Percentiles rank a stretch among this genome's conserved stretches.
phyloP scores from a whole-genome alignment of 2,113 vertebrate species.

The Podocnemis expansa region DNA sequence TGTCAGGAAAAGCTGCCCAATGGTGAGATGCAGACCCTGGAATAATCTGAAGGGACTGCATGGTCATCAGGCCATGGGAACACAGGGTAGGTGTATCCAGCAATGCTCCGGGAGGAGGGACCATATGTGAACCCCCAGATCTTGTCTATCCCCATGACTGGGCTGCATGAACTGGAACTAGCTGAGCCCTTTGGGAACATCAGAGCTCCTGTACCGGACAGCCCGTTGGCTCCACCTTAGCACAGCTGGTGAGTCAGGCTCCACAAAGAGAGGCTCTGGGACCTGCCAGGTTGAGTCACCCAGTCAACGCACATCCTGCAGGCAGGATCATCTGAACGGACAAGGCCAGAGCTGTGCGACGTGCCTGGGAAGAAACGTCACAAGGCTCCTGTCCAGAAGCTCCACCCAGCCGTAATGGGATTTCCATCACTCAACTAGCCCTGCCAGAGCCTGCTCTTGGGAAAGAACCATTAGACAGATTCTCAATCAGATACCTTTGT shows the following conservation, averaged over 20 bases:
- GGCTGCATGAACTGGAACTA: not conserved
- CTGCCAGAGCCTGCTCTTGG: not conserved
- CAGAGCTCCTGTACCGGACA: not conserved
- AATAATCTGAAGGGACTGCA: not conserved
- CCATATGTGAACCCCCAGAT: fast-evolving
- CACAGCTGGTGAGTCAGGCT: not conserved
- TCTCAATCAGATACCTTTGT: slow-evolving; percentile 26
- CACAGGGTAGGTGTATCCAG: not conserved
- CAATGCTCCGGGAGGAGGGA: not conserved
- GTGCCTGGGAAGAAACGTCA: not conserved
- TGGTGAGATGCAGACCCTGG: not conserved
- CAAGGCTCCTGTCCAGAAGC: not conserved
- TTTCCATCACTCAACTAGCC: not conserved
- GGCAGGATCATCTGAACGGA: not conserved
- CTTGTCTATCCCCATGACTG: not conserved
- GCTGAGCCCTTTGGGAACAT: not conserved
- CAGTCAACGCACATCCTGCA: not conserved
- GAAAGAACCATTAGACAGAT: not conserved
- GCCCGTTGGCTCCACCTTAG: fast-evolving
- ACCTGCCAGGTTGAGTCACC: not conserved
- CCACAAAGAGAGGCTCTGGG: not conserved
- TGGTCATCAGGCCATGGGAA: not conserved
- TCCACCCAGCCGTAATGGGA: not conserved
- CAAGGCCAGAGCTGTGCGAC: not conserved
- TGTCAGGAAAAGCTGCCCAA: not conserved